Percentiles rank a stretch among this genome's conserved stretches.
Evolutionary conservation across 2,797 vertebrate species (phyloP).

Genomic region (Lindbergichthys nudifrons): DNA sequence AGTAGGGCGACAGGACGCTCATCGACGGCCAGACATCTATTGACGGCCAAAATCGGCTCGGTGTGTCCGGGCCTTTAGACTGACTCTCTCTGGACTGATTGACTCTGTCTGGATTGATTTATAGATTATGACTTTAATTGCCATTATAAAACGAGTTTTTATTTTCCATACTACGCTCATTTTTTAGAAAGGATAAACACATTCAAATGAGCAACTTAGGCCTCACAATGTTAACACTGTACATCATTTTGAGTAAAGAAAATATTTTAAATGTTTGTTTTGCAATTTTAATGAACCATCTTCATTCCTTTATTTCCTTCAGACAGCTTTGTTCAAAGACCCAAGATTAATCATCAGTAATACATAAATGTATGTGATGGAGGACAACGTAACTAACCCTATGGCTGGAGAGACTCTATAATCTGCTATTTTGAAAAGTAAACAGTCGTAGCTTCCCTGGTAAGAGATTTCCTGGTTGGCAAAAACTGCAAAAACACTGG

Average conservation of each 20-base stretch:
- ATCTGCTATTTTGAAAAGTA: not conserved
- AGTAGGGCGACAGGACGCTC: too few relatives aligned
- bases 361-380: not conserved
- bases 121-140: constrained; percentile 9
- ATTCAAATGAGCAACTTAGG: not conserved
- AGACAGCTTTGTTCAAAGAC: not conserved
- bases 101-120: constrained; percentile 22
- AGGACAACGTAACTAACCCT: not conserved
- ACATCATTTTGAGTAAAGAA: not conserved
- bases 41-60: too few relatives aligned
- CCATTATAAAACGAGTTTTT: constrained; percentile 4
- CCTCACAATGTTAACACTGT: not conserved
- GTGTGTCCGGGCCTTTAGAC: not conserved
- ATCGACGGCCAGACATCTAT: too few relatives aligned
- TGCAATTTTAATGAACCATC: not conserved
- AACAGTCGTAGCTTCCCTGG: not conserved
- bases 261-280: not conserved
- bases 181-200: not conserved
- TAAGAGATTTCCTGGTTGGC: not conserved
- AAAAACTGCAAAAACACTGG: too few relatives aligned
- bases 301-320: not conserved
- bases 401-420: not conserved
- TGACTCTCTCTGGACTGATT: constrained; percentile 23
- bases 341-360: not conserved
- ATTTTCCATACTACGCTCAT: not conserved